A percentile compares a stretch with the other conserved stretches of the same genome.
Evolutionary conservation across 2,888 invertebrate genomes (phyloP).

Genomic region (Copidosoma aretas): DNA sequence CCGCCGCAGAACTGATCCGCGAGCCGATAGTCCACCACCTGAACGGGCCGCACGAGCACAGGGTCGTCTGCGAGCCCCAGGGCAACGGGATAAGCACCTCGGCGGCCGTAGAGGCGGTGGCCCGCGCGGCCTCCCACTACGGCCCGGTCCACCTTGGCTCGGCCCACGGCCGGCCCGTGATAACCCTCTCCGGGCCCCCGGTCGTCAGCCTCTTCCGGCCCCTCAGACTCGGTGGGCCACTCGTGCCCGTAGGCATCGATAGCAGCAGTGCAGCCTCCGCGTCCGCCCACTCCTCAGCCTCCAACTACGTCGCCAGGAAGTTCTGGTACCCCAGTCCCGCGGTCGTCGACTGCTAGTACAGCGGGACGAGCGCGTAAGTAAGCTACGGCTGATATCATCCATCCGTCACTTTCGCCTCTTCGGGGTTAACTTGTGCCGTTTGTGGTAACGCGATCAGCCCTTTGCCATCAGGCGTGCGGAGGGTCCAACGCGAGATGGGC

Average conservation of each 20-base stretch:
- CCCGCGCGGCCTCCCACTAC: constrained; percentile 23
- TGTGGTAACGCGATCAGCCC: too few relatives aligned
- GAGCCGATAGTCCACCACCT: constrained; percentile 12
- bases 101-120: constrained; percentile 25
- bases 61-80: background rate
- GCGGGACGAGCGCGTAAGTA: too few relatives aligned
- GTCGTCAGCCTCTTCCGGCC: background rate
- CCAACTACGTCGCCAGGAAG: constrained; percentile 25
- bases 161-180: constrained; percentile 37
- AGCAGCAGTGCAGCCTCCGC: constrained; percentile 9
- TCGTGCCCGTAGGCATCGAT: constrained; percentile 47
- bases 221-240: background rate
- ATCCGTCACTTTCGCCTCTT: too few relatives aligned
- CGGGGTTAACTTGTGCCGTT: too few relatives aligned
- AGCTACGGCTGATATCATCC: too few relatives aligned
- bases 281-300: background rate
- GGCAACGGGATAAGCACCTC: constrained; percentile 20
- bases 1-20: constrained; percentile 11
- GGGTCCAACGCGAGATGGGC: too few relatives aligned
- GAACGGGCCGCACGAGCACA: background rate
- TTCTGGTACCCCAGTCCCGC: constrained; percentile 40
- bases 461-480: too few relatives aligned
- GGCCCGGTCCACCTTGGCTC: constrained; percentile 36
- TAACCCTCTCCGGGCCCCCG: constrained; percentile 40
- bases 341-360: constrained; percentile 18